Base-by-base conservation (phyloP, 92 coral and sea anemone genomes). In the Virgularia gustaviana region DNA sequence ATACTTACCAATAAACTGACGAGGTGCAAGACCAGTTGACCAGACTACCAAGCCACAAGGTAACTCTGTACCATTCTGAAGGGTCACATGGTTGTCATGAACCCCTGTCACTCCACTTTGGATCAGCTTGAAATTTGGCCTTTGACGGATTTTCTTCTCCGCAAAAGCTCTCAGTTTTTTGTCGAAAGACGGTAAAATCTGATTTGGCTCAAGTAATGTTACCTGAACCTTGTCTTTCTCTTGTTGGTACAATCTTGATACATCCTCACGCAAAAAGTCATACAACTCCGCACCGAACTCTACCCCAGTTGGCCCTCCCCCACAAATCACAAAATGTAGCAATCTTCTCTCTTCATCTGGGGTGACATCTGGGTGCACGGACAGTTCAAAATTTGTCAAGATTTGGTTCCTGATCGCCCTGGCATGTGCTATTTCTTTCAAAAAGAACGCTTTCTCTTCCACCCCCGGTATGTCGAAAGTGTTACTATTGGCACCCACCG, bases 251-350 rank as follows among this genome's bases (percentile, higher is more conserved):
- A 92, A 71, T 33, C 98, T 81, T 27, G 89, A 75, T 4, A 92
- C 98, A 70, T 92, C 96, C 67, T 92, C 90, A 62, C 85, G 87
- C 70, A 92, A 83, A 68, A 92, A 92, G 73, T 92, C 98, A 54
- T 92, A 92, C 52, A 92, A 66, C 79, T 92, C 98, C 4, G 98
- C 98, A 24, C 98, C 98, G 86, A 92, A 92, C 55, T 92, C 98
- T 6, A 92, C 98, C 11, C 98, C 98, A 0, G 98, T 92, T 2
- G 98, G 98, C 1, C 98, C 98, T 29, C 98, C 98, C 0, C 98
- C 98, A 9, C 90, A 95, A 35, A 92, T 92, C 45, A 92, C 94
- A 86, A 92, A 92, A 80, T 92, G 98, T 32, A 92, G 63, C 85
- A 92, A 63, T 36, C 90, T 83, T 53, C 79, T 86, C 55, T 86